Percentiles rank a stretch among this genome's conserved stretches.
phyloP scores from a whole-genome alignment of 2,113 vertebrate genomes.

The Myrmecophaga tridactyla region DNA sequence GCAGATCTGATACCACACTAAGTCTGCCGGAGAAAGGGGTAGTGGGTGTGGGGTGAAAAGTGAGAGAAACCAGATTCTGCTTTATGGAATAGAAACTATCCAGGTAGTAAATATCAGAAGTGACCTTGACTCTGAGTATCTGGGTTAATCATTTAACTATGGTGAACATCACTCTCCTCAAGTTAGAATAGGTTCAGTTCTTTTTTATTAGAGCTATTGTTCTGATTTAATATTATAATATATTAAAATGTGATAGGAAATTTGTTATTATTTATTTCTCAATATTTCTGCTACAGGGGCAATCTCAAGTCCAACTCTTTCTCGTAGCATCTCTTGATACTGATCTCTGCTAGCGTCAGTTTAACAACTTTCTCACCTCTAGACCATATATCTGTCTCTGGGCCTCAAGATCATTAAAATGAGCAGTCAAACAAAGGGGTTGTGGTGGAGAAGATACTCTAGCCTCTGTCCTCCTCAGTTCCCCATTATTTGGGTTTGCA shows the following conservation, averaged over 20 bases:
- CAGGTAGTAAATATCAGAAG: not conserved
- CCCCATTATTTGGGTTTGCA: not conserved
- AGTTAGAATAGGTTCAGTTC: not conserved
- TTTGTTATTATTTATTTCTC: not conserved
- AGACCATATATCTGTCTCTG: not conserved
- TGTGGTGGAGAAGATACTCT: not conserved
- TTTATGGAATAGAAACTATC: not conserved
- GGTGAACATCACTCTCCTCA: not conserved
- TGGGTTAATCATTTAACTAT: not conserved
- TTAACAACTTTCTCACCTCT: accelerated
- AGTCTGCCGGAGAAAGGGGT: not conserved
- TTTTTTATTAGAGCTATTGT: not conserved
- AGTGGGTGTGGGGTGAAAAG: accelerated
- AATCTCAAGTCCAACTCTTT: not conserved
- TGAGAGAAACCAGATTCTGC: not conserved
- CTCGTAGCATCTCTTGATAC: too few relatives aligned
- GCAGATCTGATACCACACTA: not conserved
- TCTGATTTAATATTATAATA: not conserved
- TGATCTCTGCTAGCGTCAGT: not conserved
- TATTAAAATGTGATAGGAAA: not conserved
- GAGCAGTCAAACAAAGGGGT: not conserved
- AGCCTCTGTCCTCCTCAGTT: not conserved
- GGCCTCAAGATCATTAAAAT: not conserved
- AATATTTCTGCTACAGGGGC: not conserved
- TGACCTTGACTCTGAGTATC: not conserved